Percentiles rank a stretch among this genome's conserved stretches.
These are phyloP conservation scores for Meriones psammophilus DNA, from an alignment of 2,797 vertebrate genomes.

Conservation along the genomic window DNA sequence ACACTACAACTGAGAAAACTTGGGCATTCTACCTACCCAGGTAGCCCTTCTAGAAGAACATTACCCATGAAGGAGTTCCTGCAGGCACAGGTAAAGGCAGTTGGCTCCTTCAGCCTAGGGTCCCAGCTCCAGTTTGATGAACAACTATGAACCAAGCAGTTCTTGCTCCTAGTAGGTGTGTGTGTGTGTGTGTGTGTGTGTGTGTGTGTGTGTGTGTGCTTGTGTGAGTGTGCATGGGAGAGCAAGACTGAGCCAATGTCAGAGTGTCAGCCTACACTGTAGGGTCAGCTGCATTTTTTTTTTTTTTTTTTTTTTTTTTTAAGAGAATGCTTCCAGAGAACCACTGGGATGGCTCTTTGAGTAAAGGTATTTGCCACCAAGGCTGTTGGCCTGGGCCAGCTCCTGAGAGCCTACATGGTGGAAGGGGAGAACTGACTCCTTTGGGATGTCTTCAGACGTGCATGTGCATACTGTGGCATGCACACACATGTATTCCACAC, in stretches of 20 bases:
- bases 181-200: neutral
- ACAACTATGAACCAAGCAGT: neutral
- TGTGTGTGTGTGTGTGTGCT: neutral
- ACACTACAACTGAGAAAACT: neutral
- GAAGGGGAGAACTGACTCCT: neutral
- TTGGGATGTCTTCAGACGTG: neutral
- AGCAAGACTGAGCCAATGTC: neutral
- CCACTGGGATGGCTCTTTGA: too few relatives aligned
- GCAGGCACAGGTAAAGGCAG: neutral
- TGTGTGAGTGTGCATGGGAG: neutral
- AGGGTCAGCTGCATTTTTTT: neutral
- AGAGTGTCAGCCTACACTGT: neutral
- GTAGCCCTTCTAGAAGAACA: neutral
- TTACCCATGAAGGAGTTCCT: neutral
- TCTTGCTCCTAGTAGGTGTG: neutral
- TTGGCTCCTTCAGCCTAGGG: neutral
- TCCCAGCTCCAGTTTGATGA: neutral
- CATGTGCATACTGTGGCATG: neutral
- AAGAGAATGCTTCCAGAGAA: neutral
- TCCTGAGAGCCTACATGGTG: neutral
- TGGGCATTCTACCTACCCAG: neutral
- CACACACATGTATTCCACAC: neutral
- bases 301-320: neutral
- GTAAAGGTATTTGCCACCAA: neutral
- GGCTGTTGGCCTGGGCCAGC: neutral